phyloP scores from a whole-genome alignment of 1,140 invertebrate species.

The Eueides isabella region DNA sequence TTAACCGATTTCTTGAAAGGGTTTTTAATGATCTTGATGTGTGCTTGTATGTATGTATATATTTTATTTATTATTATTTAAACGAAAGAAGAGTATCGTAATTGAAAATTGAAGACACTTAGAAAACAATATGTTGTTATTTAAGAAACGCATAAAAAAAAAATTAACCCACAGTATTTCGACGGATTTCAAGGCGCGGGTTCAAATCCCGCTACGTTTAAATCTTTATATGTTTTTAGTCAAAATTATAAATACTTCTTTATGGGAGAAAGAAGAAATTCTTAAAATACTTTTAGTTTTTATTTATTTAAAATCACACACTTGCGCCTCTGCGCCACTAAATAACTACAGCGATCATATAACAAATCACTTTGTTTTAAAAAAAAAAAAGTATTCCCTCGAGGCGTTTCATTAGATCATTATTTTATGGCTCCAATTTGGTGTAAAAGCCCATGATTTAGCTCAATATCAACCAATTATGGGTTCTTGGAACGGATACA shows the following conservation, averaged over 20 bases:
- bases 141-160: too few species aligned
- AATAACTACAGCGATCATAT: neutral
- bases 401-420: constrained; percentile 43
- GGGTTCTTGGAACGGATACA: constrained; percentile 42
- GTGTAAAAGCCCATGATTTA: constrained; percentile 50
- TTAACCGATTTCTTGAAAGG: constrained; percentile 14
- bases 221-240: too few species aligned
- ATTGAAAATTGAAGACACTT: too few species aligned
- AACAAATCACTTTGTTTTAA: neutral
- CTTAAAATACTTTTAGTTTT: too few species aligned
- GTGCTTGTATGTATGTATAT: neutral
- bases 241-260: too few species aligned
- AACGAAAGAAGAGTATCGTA: too few species aligned
- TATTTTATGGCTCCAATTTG: constrained; percentile 56
- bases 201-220: too few species aligned
- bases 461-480: constrained; percentile 49
- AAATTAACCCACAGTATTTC: too few species aligned
- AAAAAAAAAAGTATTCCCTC: constrained; percentile 19
- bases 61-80: neutral
- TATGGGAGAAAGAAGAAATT: too few species aligned
- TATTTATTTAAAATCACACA: neutral
- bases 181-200: too few species aligned
- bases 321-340: neutral
- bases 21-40: constrained; percentile 9
- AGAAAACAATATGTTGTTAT: too few species aligned